phyloP scores from a whole-genome alignment of 1,140 invertebrate genomes.

The Teleopsis dalmanni region DNA sequence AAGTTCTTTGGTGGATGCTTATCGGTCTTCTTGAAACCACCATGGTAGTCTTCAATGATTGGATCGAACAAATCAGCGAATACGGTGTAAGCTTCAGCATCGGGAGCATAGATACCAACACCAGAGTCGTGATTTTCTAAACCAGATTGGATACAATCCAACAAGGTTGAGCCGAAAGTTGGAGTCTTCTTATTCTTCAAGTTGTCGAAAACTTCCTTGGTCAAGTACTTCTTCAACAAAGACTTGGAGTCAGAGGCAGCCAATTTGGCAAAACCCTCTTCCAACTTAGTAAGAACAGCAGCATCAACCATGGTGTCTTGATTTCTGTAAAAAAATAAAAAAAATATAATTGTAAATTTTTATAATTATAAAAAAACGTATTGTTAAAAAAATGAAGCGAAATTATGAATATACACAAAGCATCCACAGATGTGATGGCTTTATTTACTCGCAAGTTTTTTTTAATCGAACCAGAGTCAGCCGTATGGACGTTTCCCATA shows the following conservation, averaged over 20 bases:
- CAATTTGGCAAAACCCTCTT: constrained; percentile 83
- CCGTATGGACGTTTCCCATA: too few relatives aligned
- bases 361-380: not conserved
- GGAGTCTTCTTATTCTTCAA: constrained; percentile 84
- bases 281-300: constrained; percentile 79
- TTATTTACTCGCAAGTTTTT: too few relatives aligned
- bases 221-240: constrained; percentile 88
- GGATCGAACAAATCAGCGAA: constrained; percentile 90
- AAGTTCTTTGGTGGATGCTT: constrained; percentile 89
- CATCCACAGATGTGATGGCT: too few relatives aligned
- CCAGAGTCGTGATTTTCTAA: constrained; percentile 84
- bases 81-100: constrained; percentile 84
- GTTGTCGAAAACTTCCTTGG: constrained; percentile 81
- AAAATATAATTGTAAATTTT: not conserved
- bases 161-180: constrained; percentile 76
- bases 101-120: constrained; percentile 92
- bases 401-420: not conserved
- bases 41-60: constrained; percentile 94
- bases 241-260: constrained; percentile 85
- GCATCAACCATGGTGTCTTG: constrained; percentile 77
- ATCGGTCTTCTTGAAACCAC: constrained; percentile 86
- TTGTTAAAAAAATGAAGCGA: not conserved
- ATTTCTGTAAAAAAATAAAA: constrained; percentile 49
- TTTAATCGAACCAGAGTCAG: too few relatives aligned
- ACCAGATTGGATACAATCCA: constrained; percentile 89